Evolutionary conservation across 1,140 invertebrate genomes (phyloP), one percentile per base, ranked within the genome.

Genomic region (Lethrus apterus): DNA sequence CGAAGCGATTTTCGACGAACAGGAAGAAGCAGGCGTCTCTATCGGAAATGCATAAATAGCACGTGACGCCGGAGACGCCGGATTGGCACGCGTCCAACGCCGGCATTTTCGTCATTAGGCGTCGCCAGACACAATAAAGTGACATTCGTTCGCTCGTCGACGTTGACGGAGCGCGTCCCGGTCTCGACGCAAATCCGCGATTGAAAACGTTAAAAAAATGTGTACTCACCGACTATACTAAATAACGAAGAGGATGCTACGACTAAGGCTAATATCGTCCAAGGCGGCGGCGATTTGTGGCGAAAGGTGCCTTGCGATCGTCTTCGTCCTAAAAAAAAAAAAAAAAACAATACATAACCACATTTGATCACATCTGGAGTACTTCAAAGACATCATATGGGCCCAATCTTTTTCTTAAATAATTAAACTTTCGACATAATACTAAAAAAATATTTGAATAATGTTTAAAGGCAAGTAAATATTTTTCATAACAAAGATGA

Each of bases 171-270:
- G n/a, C n/a, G n/a, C n/a, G n/a, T n/a, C n/a, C n/a, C n/a, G n/a
- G n/a, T n/a, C n/a, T n/a, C n/a, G n/a, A n/a, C n/a, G n/a, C n/a
- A n/a, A n/a, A n/a, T n/a, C n/a, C n/a, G n/a, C n/a, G n/a, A n/a
- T n/a, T n/a, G n/a, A n/a, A n/a, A n/a, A n/a, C n/a, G n/a, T n/a
- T n/a, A 15, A 42, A 29, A 5, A 29, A 14, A 1, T 26, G 7
- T 42, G 4, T 42, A 64, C 62, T 63, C 54, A 64, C 62, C 62
- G 45, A 59, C 60, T 63, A 64, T 60, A 58, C 53, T 62, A 57
- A 63, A 55, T 57, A 65, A 62, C 48, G 57, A 62, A 46, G 56
- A 57, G 48, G 60, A 56, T 36, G 57, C 58, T 63, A 63, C 50
- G 33, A 62, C 59, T 65, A 64, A 54, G 43, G 58, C 59, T 62